Conservation (phyloP, 2,888 invertebrate species). For the Spilosoma lubricipeda region DNA sequence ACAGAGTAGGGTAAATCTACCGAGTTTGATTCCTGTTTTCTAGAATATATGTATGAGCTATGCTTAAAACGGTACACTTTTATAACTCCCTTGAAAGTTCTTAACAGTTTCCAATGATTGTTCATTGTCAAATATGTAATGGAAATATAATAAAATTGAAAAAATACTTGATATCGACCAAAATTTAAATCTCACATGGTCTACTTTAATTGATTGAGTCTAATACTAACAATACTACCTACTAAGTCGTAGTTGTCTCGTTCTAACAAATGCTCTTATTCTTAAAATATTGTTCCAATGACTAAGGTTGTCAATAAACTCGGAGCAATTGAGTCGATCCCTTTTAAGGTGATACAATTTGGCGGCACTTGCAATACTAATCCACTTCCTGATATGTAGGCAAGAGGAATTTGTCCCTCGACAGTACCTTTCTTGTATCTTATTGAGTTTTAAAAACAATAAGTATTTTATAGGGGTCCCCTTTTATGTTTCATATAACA, state of each 20-base stretch:
- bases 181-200: background rate
- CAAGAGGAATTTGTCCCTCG: background rate
- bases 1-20: too few species aligned
- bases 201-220: background rate
- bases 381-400: background rate
- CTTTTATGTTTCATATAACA: constrained; percentile 9
- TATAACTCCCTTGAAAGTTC: background rate
- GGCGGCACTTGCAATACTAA: background rate
- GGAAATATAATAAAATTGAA: background rate
- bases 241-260: background rate
- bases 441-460: background rate
- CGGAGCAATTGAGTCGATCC: background rate
- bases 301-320: background rate
- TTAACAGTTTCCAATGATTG: background rate
- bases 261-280: background rate
- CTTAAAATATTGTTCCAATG: background rate
- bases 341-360: background rate
- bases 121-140: background rate
- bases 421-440: background rate
- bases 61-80: background rate
- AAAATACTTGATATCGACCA: background rate
- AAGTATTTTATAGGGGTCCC: background rate
- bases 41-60: background rate
- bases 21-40: background rate
- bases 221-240: background rate